phyloP scores from a whole-genome alignment of 2,888 invertebrate species.

The Ormyrus nitidulus region DNA sequence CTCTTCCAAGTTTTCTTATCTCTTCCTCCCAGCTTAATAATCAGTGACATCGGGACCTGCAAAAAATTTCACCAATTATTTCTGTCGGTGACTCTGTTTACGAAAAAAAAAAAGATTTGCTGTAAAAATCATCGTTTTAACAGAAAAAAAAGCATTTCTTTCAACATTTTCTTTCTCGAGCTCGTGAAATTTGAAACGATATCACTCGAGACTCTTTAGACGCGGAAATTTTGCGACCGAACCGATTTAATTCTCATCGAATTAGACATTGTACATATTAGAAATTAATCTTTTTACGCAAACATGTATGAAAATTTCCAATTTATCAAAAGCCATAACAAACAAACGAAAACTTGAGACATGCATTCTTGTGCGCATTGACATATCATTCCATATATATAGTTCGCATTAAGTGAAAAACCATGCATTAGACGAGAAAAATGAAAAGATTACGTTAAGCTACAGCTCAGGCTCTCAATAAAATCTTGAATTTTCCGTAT shows the following conservation, averaged over 20 bases:
- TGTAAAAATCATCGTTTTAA: constrained; percentile 16
- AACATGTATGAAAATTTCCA: constrained; percentile 5
- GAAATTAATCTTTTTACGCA: neutral
- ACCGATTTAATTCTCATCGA: neutral
- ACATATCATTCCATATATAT: neutral
- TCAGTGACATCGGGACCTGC: constrained; percentile 73
- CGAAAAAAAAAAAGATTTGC: neutral
- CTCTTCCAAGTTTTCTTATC: constrained; percentile 58
- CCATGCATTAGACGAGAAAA: constrained; percentile 30
- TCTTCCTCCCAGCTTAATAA: constrained; percentile 64
- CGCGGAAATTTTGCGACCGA: no score
- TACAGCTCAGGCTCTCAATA: neutral
- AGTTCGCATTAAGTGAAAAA: constrained; percentile 14
- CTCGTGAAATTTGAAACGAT: no score
- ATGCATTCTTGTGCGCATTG: constrained; percentile 28
- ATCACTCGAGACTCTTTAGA: no score
- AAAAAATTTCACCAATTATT: constrained; percentile 59
- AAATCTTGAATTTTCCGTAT: constrained; percentile 21
- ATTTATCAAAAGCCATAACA: constrained; percentile 19
- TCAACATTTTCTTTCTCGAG: no score
- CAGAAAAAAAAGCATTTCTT: constrained; percentile 36
- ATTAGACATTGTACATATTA: neutral
- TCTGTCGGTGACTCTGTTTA: neutral
- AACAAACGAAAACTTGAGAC: constrained; percentile 34
- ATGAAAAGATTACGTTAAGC: constrained; percentile 26